These are phyloP conservation scores for Stenotaenia linearis DNA, from an alignment of 2,888 invertebrate species.

Conservation along the genomic window DNA sequence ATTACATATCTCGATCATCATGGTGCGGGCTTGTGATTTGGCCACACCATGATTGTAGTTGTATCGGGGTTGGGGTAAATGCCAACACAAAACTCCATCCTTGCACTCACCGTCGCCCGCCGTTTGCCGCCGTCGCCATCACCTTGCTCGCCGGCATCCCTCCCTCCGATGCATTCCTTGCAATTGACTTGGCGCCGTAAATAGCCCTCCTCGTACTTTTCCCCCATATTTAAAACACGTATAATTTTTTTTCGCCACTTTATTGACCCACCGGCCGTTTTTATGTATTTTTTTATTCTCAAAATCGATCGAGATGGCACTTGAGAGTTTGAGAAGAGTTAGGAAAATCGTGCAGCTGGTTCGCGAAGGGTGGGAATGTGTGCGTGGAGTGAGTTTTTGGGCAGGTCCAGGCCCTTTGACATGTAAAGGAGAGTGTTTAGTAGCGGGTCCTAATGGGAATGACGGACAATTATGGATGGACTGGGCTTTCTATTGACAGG, in stretches of 20 bases:
- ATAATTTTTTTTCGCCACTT: neutral
- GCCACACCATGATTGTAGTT: slow-evolving; percentile 5
- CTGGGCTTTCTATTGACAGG: slow-evolving; percentile 24
- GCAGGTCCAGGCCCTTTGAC: slow-evolving; percentile 14
- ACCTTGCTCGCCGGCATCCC: neutral
- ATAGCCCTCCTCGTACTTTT: neutral
- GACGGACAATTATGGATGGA: slow-evolving; percentile 29
- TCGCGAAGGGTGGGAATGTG: neutral
- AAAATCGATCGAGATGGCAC: neutral
- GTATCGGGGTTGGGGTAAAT: slow-evolving; percentile 26
- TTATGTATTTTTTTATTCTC: neutral
- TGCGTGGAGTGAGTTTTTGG: neutral
- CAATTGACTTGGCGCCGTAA: neutral
- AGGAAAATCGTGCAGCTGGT: neutral
- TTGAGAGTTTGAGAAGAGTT: neutral
- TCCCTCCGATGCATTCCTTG: neutral
- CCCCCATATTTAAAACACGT: neutral
- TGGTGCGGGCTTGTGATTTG: slow-evolving; percentile 29
- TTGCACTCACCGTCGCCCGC: neutral
- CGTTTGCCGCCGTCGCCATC: slow-evolving; percentile 10
- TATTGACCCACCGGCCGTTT: neutral
- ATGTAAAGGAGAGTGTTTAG: slow-evolving; percentile 28
- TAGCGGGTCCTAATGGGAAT: slow-evolving; percentile 21
- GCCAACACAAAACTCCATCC: slow-evolving; percentile 12
- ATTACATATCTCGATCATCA: slow-evolving; percentile 32